phyloP scores from a whole-genome alignment of 2,888 invertebrate genomes.

The Trichogramma evanescens region DNA sequence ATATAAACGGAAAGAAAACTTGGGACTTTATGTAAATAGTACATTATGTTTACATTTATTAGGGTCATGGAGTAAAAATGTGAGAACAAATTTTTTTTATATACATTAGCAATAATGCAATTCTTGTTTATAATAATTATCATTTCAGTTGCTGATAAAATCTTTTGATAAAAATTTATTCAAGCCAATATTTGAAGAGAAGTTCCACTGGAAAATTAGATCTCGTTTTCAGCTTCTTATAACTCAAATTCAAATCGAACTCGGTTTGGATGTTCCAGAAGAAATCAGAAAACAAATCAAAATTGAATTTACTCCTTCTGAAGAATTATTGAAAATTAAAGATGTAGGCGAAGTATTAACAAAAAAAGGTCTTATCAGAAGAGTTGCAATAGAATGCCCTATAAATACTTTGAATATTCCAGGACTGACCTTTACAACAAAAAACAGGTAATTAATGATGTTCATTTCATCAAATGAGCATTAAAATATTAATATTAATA shows the following conservation, averaged over 20 bases:
- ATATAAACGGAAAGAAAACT: slow-evolving; percentile 4
- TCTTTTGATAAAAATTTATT: slow-evolving; percentile 8
- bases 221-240: slow-evolving; percentile 10
- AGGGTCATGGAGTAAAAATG: no score
- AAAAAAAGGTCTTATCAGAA: neutral
- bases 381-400: slow-evolving; percentile 32
- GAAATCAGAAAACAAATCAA: neutral
- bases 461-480: neutral
- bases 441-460: slow-evolving; percentile 13
- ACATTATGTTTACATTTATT: slow-evolving; percentile 2
- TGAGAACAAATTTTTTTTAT: no score
- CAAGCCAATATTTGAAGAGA: slow-evolving; percentile 1
- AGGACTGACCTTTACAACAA: slow-evolving; percentile 24
- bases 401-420: slow-evolving; percentile 23
- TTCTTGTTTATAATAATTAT: neutral
- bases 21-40: slow-evolving; percentile 6
- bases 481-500: no score
- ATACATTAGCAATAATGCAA: no score
- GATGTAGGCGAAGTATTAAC: neutral
- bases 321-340: neutral
- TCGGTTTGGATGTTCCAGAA: neutral
- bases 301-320: neutral
- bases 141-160: slow-evolving; percentile 2
- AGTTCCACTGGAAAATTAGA: slow-evolving; percentile 13
- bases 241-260: slow-evolving; percentile 9